These are phyloP conservation scores for Drosophila yakuba DNA, from an alignment of 1,140 invertebrate species.

Conservation along the genomic window DNA sequence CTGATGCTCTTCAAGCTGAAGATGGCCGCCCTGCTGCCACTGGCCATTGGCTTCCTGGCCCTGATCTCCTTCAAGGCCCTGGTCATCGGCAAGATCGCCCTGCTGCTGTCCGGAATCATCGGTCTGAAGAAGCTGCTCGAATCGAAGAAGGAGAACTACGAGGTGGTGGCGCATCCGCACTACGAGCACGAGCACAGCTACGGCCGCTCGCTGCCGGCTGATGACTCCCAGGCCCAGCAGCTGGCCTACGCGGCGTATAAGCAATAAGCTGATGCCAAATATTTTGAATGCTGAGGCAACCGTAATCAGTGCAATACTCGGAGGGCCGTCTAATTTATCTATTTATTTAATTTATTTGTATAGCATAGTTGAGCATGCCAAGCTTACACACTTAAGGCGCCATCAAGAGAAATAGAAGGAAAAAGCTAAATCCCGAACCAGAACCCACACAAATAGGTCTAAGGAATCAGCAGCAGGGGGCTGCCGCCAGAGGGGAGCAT, in stretches of 20 bases:
- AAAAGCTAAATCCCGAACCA: conserved; percentile 11
- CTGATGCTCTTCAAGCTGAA: conserved; percentile 91
- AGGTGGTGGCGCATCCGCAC: conserved; percentile 89
- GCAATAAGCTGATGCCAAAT: conserved; percentile 64
- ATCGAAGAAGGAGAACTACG: conserved; percentile 89
- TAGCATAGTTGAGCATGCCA: conserved; percentile 64
- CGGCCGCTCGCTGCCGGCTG: conserved; percentile 85
- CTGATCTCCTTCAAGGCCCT: conserved; percentile 93
- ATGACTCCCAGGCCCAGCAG: conserved; percentile 86
- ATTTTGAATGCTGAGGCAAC: conserved; percentile 40
- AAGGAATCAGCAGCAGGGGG: conserved; percentile 18
- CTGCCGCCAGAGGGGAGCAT: conserved; percentile 8
- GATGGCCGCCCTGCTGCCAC: conserved; percentile 90
- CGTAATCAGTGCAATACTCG: conserved; percentile 74
- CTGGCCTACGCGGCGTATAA: conserved; percentile 88
- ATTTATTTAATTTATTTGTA: conserved; percentile 83
- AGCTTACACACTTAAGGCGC: conserved; percentile 58
- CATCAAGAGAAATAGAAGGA: conserved; percentile 37
- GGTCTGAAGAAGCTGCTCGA: conserved; percentile 92
- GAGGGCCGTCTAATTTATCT: conserved; percentile 74
- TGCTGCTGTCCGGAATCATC: conserved; percentile 90
- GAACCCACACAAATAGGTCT: conserved; percentile 54
- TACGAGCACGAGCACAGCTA: conserved; percentile 87
- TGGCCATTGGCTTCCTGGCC: conserved; percentile 91
- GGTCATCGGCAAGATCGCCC: conserved; percentile 91